A percentile compares a stretch with the other conserved stretches of the same genome.
Conservation (phyloP, 2,113 vertebrate genomes). For the Ptyas mucosa region DNA sequence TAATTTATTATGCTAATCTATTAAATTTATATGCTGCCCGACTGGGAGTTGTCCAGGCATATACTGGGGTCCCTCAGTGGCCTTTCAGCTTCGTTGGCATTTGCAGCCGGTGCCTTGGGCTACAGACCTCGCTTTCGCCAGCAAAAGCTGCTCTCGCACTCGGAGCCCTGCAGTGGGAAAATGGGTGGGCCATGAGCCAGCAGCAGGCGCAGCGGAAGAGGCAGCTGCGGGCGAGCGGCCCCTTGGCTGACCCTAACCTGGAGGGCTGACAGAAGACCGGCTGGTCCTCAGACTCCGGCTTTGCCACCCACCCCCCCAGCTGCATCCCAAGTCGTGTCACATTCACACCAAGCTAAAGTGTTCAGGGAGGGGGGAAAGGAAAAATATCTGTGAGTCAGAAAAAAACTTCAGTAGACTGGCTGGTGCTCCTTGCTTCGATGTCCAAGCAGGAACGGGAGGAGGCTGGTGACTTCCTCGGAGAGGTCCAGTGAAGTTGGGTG, state of each 20-base stretch:
- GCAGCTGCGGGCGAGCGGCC: background rate
- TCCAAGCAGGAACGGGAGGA: conserved; percentile 10
- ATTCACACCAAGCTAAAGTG: background rate
- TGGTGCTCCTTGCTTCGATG: background rate
- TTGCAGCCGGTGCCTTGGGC: background rate
- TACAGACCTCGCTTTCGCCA: background rate
- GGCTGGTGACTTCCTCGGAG: background rate
- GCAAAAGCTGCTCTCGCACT: background rate
- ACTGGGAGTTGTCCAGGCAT: background rate
- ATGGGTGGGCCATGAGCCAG: background rate
- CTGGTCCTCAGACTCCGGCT: background rate
- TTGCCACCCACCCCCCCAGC: background rate
- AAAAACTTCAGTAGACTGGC: background rate
- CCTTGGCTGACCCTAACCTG: background rate
- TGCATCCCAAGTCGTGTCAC: background rate
- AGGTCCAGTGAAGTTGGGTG: background rate
- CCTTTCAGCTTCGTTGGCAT: background rate
- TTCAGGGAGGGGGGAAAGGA: background rate
- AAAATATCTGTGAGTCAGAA: background rate
- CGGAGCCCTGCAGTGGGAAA: background rate
- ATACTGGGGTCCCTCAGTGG: background rate
- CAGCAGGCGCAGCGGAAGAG: background rate
- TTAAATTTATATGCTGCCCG: background rate
- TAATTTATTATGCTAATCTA: background rate
- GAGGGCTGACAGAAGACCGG: background rate